phyloP scores from a whole-genome alignment of 1,140 invertebrate genomes.

The Forficula auricularia region DNA sequence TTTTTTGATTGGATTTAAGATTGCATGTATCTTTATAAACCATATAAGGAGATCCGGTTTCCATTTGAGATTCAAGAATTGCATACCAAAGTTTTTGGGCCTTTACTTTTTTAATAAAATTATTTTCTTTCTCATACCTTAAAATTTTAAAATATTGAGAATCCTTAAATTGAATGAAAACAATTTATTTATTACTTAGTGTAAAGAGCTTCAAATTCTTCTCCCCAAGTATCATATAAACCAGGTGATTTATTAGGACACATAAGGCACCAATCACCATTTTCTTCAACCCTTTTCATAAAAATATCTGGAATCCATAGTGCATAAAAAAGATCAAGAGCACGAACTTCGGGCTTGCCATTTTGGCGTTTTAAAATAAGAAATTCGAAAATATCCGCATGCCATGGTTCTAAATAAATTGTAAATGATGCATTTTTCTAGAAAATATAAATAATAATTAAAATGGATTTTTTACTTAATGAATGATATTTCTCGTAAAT shows the following conservation, averaged over 20 bases:
- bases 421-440: constrained; percentile 91
- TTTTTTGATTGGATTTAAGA: constrained; percentile 93
- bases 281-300: constrained; percentile 83
- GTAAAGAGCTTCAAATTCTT: constrained; percentile 87
- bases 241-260: constrained; percentile 88
- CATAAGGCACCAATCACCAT: constrained; percentile 88
- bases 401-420: constrained; percentile 97
- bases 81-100: constrained; percentile 87
- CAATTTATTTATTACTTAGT: constrained; percentile 33
- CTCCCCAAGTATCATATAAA: constrained; percentile 79
- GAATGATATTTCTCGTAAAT: too few species aligned
- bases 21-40: constrained; percentile 96
- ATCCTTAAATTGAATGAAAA: neutral
- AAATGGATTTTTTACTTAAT: too few species aligned
- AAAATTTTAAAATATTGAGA: too few species aligned
- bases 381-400: constrained; percentile 93
- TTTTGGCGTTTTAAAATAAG: constrained; percentile 87
- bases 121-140: constrained; percentile 72
- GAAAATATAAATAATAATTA: constrained; percentile 7
- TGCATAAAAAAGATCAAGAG: constrained; percentile 93
- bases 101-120: constrained; percentile 54
- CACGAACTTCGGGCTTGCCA: constrained; percentile 80
- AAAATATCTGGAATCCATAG: constrained; percentile 98
- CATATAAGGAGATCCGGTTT: constrained; percentile 99
- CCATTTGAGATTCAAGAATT: constrained; percentile 89